Percentiles rank a stretch among this genome's conserved stretches.
phyloP scores from a whole-genome alignment of 2,888 invertebrate species.

The Enoplolaimus lenunculus region DNA sequence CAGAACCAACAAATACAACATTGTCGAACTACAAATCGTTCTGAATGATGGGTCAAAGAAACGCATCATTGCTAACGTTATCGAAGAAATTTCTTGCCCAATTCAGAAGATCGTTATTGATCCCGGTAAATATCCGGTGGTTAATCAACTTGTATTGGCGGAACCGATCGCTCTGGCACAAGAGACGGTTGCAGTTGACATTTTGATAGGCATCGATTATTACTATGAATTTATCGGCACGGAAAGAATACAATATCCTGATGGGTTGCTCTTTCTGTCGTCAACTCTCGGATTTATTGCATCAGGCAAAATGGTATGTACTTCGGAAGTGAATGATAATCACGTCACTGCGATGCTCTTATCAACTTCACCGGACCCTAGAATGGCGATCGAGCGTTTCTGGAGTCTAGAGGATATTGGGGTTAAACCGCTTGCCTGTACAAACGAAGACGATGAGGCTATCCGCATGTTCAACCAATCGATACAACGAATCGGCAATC shows the following conservation, averaged over 20 bases:
- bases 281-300: neutral
- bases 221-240: neutral
- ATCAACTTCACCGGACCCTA: neutral
- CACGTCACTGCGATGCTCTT: neutral
- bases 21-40: neutral
- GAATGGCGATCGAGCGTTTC: neutral
- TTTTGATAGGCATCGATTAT: neutral
- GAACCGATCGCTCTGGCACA: neutral
- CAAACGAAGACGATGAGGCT: slow-evolving; percentile 1
- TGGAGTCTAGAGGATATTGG: neutral
- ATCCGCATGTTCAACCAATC: neutral
- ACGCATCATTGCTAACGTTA: neutral
- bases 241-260: neutral
- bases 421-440: neutral
- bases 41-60: neutral
- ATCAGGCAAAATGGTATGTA: neutral
- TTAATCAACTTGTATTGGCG: neutral
- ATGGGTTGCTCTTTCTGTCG: neutral
- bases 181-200: neutral
- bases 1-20: neutral
- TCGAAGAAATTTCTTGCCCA: neutral
- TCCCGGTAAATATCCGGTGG: neutral
- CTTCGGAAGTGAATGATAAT: neutral
- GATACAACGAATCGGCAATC: neutral
- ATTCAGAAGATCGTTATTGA: slow-evolving; percentile 2